phyloP scores from a whole-genome alignment of 1,140 invertebrate genomes.

The Drosophila arizonae region DNA sequence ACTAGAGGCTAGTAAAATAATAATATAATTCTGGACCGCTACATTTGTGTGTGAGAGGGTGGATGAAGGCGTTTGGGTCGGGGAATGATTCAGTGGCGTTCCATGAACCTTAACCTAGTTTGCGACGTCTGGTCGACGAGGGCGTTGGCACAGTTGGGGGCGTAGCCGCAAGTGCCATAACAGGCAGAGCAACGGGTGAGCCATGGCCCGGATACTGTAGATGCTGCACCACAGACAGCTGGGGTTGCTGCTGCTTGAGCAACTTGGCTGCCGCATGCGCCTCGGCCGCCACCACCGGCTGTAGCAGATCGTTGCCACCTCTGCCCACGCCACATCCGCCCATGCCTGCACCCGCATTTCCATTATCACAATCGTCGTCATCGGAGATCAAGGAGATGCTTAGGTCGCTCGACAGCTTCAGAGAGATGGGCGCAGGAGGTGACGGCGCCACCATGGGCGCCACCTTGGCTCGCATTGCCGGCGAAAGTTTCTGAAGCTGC shows the following conservation, averaged over 20 bases:
- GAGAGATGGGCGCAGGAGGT: constrained; percentile 66
- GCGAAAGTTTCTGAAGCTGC: constrained; percentile 66
- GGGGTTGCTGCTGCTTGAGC: constrained; percentile 68
- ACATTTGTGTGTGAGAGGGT: constrained; percentile 1
- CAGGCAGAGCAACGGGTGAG: constrained; percentile 56
- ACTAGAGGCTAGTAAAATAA: constrained; percentile 18
- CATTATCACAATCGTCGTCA: constrained; percentile 72
- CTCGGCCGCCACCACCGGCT: constrained; percentile 58
- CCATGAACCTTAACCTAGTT: constrained; percentile 41
- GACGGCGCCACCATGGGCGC: constrained; percentile 56
- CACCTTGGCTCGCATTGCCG: constrained; percentile 66
- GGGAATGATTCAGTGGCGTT: constrained; percentile 39
- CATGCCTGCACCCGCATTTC: constrained; percentile 19
- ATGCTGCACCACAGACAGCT: constrained; percentile 70
- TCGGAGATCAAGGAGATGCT: constrained; percentile 82
- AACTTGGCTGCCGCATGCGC: constrained; percentile 66
- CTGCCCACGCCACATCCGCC: neutral
- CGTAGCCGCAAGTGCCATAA: constrained; percentile 40
- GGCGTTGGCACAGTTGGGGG: constrained; percentile 15
- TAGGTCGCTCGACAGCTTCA: constrained; percentile 77
- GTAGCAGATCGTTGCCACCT: constrained; percentile 31
- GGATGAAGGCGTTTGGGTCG: neutral
- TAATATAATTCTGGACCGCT: constrained; percentile 18
- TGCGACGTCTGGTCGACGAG: constrained; percentile 44
- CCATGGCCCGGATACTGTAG: constrained; percentile 59